Evolutionary conservation across 2,797 vertebrate species (phyloP).

Genomic region (Serranus cabrilla): DNA sequence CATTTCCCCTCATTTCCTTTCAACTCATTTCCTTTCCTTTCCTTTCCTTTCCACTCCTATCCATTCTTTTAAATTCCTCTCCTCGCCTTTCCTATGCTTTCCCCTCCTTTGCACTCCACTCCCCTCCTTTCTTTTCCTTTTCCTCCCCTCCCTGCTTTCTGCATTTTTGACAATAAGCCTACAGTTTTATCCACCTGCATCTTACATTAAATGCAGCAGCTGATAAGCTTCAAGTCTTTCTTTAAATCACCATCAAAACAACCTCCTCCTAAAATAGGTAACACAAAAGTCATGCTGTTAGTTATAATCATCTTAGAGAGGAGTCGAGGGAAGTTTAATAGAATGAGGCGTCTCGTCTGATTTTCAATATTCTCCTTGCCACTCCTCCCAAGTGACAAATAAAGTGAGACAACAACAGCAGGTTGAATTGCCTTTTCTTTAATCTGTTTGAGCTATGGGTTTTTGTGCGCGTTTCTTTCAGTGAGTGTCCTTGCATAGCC

Average conservation of each 20-base stretch:
- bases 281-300: slow-evolving; percentile 23
- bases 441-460: slow-evolving; percentile 7
- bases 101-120: too few relatives aligned
- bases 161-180: slow-evolving; percentile 37
- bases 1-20: too few relatives aligned
- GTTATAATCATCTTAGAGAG: slow-evolving; percentile 35
- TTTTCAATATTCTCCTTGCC: background rate
- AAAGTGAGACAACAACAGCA: slow-evolving; percentile 23
- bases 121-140: too few relatives aligned
- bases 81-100: too few relatives aligned
- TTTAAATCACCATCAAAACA: slow-evolving; percentile 28
- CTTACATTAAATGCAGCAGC: slow-evolving; percentile 37
- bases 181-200: slow-evolving; percentile 38
- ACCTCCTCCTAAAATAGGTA: slow-evolving; percentile 32
- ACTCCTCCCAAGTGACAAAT: slow-evolving; percentile 17
- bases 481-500: slow-evolving; percentile 35
- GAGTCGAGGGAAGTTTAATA: slow-evolving; percentile 25
- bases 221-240: slow-evolving; percentile 37
- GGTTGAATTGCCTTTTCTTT: slow-evolving; percentile 27
- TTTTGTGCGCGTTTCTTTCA: slow-evolving; percentile 2
- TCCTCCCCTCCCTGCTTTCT: background rate
- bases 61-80: too few relatives aligned
- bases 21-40: background rate
- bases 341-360: slow-evolving; percentile 15
- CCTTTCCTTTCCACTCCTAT: background rate